Base-by-base conservation (phyloP, 2,113 vertebrate species). In the Carassius gibelio region DNA sequence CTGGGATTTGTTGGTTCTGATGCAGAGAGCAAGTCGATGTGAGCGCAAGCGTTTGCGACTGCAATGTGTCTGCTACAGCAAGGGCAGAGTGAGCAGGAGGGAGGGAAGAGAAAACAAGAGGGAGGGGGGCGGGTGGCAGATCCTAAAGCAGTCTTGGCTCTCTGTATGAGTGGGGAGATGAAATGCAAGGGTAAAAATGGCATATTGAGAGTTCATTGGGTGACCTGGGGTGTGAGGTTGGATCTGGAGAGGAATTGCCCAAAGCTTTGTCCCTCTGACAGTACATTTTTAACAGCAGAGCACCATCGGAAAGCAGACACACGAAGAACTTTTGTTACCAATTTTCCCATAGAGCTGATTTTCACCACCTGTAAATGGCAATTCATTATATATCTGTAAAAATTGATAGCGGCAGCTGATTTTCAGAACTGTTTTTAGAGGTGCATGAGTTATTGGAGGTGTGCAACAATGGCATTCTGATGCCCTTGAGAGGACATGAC, bases 31-130 rank as follows among this genome's bases (percentile, higher is more conserved):
- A 71, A 55, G 75, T 50, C 72, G 74, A 74, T 85, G 88, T 45
- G 81, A 68, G 75, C 72, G 86, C 62, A 48, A 61, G 82, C 34
- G 59, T 59, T 84, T 69, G 80, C 55, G 75, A 82, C 84, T 88
- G 89, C 89, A 83, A 85, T 85, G 82, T 89, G 88, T 89, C 82
- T 84, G 83, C 88, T 82, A 86, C 75, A 80, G 86, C 62, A 87
- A 90, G 83, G 84, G 85, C 71, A 45, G 80, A 78, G 83, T 38
- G 83, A 86, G 87, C 71, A 75, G 71, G 82, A 75, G 38, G 45
- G 78, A 34, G 81, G 86, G 23, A 52, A 86, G 81, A 59, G 69
- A 72, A 59, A 6, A 82, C 6, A 68, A 3, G 69, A 15, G 76
- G 57, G 86, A 34, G 52, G 48, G 68, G 76, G 64, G 66, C 69